phyloP scores from a whole-genome alignment of 1,140 invertebrate species.

The Eueides isabella region DNA sequence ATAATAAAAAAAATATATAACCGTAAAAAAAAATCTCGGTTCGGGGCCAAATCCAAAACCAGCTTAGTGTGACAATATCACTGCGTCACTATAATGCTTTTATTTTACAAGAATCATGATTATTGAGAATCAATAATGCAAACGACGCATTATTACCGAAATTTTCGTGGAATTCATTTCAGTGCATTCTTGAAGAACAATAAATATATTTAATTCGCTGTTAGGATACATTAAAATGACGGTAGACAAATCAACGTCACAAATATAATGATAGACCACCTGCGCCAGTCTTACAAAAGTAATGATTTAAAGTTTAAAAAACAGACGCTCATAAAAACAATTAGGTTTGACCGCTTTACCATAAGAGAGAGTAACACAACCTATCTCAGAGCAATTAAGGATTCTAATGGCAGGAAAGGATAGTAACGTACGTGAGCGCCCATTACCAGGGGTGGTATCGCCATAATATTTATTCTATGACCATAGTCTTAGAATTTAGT shows the following conservation, averaged over 20 bases:
- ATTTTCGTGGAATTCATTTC: slow-evolving; percentile 34
- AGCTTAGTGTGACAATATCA: no score
- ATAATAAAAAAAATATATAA: no score
- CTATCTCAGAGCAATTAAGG: slow-evolving; percentile 77
- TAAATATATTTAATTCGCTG: slow-evolving; percentile 58
- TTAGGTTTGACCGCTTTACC: slow-evolving; percentile 76
- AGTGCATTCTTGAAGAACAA: slow-evolving; percentile 31
- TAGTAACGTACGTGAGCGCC: slow-evolving; percentile 62
- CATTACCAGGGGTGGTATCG: slow-evolving; percentile 46
- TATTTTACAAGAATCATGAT: neutral
- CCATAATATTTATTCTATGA: slow-evolving; percentile 58
- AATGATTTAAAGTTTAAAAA: slow-evolving; percentile 72
- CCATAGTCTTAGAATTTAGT: slow-evolving; percentile 29
- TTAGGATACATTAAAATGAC: slow-evolving; percentile 69
- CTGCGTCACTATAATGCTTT: neutral
- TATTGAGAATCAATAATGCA: no score
- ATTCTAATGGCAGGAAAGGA: slow-evolving; percentile 76
- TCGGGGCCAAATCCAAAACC: no score
- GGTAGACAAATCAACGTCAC: slow-evolving; percentile 56
- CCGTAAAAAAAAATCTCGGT: no score
- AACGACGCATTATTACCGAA: slow-evolving; percentile 41
- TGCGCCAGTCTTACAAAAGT: slow-evolving; percentile 60
- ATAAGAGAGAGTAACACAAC: slow-evolving; percentile 77
- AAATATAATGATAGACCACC: slow-evolving; percentile 52
- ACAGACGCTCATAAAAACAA: slow-evolving; percentile 78